Conservation (phyloP, 2,888 invertebrate species). For the Drepanosiphum platanoidis region DNA sequence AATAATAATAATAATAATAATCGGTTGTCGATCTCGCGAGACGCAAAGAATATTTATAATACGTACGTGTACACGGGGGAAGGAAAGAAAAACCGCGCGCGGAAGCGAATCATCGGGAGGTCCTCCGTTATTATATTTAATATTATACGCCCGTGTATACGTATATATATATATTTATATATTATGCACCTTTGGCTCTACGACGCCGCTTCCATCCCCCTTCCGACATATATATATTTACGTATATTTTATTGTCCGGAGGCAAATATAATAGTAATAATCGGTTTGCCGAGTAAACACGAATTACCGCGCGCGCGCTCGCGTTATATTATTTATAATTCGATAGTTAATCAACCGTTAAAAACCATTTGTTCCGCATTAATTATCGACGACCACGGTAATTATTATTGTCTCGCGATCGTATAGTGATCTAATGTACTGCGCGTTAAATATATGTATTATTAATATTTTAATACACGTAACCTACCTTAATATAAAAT, state of each 20-base stretch:
- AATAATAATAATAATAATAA: slow-evolving; percentile 14
- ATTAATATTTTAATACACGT: too few relatives aligned
- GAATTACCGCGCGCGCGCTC: not conserved
- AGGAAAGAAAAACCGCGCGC: not conserved
- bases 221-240: not conserved
- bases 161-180: not conserved
- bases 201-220: not conserved
- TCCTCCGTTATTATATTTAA: not conserved
- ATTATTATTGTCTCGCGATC: not conserved
- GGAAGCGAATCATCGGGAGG: slow-evolving; percentile 47
- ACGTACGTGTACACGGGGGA: not conserved
- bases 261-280: slow-evolving; percentile 45
- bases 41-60: not conserved
- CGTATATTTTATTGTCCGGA: slow-evolving; percentile 20
- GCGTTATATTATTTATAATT: not conserved
- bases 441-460: not conserved
- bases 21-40: slow-evolving; percentile 1
- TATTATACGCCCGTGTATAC: not conserved
- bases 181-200: not conserved
- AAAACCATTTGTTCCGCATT: slow-evolving; percentile 37
- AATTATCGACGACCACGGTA: slow-evolving; percentile 14
- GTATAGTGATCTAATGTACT: not conserved
- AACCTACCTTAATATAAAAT: too few relatives aligned
- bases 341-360: slow-evolving; percentile 48
- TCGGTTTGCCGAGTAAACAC: slow-evolving; percentile 23